phyloP scores from a whole-genome alignment of 2,888 invertebrate genomes.

The Diplolepis rosae region DNA sequence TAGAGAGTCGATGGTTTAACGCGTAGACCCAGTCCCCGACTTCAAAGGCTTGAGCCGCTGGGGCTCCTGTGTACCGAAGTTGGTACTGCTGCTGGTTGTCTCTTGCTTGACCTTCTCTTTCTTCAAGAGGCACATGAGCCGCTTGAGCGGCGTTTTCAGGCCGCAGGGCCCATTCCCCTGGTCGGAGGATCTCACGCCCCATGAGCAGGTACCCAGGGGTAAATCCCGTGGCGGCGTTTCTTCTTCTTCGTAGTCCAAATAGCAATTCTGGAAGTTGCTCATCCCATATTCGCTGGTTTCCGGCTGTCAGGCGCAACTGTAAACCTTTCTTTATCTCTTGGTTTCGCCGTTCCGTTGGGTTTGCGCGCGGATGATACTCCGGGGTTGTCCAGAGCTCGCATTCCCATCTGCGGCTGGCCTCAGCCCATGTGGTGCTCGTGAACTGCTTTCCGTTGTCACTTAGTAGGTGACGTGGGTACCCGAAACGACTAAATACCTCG shows the following conservation, averaged over 20 bases:
- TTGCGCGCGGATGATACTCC: too few relatives aligned
- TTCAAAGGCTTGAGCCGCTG: neutral
- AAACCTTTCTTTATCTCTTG: too few relatives aligned
- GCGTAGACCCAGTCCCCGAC: neutral
- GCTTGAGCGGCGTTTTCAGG: neutral
- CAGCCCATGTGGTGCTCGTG: too few relatives aligned
- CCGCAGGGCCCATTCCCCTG: neutral
- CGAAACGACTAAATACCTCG: conserved; percentile 35
- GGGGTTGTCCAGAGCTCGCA: too few relatives aligned
- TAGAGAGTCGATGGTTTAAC: neutral
- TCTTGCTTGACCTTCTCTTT: neutral
- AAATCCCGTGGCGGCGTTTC: too few relatives aligned
- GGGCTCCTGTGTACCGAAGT: neutral
- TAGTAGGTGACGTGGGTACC: conserved; percentile 36
- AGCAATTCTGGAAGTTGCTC: neutral
- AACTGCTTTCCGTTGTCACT: too few relatives aligned
- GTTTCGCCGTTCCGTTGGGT: too few relatives aligned
- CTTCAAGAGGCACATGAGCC: neutral
- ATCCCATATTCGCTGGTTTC: neutral
- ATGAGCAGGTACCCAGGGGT: neutral
- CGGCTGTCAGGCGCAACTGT: neutral
- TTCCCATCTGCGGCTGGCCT: too few relatives aligned
- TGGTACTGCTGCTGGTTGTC: neutral
- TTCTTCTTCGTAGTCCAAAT: neutral
- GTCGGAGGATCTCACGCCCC: neutral